Conservation (phyloP, 2,797 vertebrate species). For the Alcedo quadribrachys region DNA sequence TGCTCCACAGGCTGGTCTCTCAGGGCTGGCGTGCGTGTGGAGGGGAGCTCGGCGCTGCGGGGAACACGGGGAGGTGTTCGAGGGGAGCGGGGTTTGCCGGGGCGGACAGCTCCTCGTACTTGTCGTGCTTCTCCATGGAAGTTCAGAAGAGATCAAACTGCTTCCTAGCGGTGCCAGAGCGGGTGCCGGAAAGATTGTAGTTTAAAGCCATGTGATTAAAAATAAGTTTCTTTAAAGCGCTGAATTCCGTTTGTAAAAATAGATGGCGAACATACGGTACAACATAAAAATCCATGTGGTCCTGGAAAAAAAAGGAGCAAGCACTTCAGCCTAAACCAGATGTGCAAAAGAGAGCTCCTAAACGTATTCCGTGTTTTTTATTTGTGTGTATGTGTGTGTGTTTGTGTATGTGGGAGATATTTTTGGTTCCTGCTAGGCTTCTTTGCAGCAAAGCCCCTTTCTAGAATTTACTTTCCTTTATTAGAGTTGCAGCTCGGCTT, state of each 20-base stretch:
- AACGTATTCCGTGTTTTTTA: constrained; percentile 62
- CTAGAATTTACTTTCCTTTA: constrained; percentile 90
- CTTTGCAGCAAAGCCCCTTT: constrained; percentile 83
- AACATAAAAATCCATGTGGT: constrained; percentile 59
- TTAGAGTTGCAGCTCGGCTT: constrained; percentile 87
- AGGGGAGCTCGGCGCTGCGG: neutral
- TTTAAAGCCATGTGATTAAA: constrained; percentile 47
- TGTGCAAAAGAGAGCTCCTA: constrained; percentile 67
- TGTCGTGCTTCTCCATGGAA: neutral
- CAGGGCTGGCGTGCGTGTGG: fast-evolving
- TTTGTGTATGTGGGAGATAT: constrained; percentile 79
- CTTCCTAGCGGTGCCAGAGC: neutral
- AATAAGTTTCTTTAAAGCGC: constrained; percentile 58
- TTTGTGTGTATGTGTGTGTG: constrained; percentile 50
- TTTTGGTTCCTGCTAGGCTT: constrained; percentile 78
- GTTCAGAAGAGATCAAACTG: neutral
- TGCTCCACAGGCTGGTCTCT: neutral
- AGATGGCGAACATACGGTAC: constrained; percentile 57
- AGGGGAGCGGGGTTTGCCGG: too few relatives aligned
- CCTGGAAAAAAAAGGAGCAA: constrained; percentile 54
- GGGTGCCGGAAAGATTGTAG: constrained; percentile 6
- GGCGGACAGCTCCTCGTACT: constrained; percentile 4
- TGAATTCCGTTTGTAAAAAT: constrained; percentile 64
- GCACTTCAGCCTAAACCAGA: constrained; percentile 73
- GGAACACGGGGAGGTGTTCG: too few relatives aligned